A percentile compares a stretch with the other conserved stretches of the same genome.
These are phyloP conservation scores for Apoda limacodes DNA, from an alignment of 2,888 invertebrate species.

Conservation along the genomic window DNA sequence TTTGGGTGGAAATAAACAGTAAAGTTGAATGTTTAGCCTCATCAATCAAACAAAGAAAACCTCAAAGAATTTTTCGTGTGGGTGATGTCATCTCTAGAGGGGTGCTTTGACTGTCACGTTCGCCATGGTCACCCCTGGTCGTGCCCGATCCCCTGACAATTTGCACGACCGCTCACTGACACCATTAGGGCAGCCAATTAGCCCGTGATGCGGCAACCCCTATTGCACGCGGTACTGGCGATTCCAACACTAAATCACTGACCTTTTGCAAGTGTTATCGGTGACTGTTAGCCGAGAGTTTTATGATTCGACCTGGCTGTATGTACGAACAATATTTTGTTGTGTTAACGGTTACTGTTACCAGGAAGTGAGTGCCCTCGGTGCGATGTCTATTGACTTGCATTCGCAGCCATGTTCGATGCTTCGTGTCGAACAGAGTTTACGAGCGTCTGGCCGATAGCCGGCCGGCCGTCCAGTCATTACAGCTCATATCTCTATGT, in stretches of 20 bases:
- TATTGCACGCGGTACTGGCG: conserved; percentile 30
- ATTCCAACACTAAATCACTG: conserved; percentile 40
- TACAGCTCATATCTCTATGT: conserved; percentile 61
- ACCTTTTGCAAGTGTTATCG: no score
- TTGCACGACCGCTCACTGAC: conserved; percentile 30
- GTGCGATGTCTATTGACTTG: conserved; percentile 54
- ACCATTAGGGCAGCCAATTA: conserved; percentile 48
- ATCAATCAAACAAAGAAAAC: no score
- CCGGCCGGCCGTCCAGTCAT: conserved; percentile 50
- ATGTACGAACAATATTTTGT: conserved; percentile 20
- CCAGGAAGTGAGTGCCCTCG: conserved; percentile 45
- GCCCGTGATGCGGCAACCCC: conserved; percentile 44
- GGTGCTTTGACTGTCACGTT: no score
- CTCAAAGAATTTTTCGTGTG: no score
- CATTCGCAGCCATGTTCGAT: conserved; percentile 53
- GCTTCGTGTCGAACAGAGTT: conserved; percentile 53
- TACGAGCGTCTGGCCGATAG: conserved; percentile 62
- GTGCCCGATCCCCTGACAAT: conserved; percentile 24
- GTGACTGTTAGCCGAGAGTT: no score
- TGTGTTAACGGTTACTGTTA: conserved; percentile 34
- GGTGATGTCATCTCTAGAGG: no score
- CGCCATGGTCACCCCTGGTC: no score
- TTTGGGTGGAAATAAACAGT: no score
- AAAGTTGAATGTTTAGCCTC: no score
- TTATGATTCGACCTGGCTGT: not conserved